Conservation (phyloP, 2,797 vertebrate species). For the Tenualosa thibaudeaui region DNA sequence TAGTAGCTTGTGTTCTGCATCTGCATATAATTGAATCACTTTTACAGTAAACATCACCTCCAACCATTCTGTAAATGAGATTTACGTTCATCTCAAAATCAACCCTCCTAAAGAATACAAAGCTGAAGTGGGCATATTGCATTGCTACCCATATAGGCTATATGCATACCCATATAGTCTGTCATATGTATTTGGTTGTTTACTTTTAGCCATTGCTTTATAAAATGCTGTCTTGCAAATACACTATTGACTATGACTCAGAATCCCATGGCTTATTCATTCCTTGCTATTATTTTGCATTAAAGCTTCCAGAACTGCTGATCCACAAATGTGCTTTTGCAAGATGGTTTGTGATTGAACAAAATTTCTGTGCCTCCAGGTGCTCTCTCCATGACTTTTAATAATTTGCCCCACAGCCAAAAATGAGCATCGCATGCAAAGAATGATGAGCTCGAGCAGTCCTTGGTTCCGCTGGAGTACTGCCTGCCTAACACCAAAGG, state of each 20-base stretch:
- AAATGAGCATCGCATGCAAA: conserved; percentile 22
- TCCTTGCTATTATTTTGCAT: conserved; percentile 7
- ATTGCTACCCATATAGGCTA: neutral
- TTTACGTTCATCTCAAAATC: neutral
- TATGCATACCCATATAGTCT: neutral
- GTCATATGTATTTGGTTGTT: conserved; percentile 17
- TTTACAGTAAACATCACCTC: neutral
- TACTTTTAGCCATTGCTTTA: neutral
- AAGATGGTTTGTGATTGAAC: conserved; percentile 21
- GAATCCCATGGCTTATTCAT: neutral
- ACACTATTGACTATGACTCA: neutral
- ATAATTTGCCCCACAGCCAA: conserved; percentile 18
- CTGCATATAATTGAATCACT: neutral
- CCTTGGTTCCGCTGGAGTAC: neutral
- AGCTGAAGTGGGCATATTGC: neutral
- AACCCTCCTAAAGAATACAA: neutral
- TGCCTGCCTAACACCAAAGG: neutral
- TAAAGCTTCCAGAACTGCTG: conserved; percentile 2
- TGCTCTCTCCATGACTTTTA: conserved; percentile 22
- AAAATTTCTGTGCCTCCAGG: neutral
- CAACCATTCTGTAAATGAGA: neutral
- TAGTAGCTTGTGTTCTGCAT: neutral
- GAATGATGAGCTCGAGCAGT: neutral
- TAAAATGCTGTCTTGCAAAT: neutral
- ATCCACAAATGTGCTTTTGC: conserved; percentile 20